Base-by-base conservation (phyloP, 2,888 invertebrate species). In the Erpobdella octoculata region DNA sequence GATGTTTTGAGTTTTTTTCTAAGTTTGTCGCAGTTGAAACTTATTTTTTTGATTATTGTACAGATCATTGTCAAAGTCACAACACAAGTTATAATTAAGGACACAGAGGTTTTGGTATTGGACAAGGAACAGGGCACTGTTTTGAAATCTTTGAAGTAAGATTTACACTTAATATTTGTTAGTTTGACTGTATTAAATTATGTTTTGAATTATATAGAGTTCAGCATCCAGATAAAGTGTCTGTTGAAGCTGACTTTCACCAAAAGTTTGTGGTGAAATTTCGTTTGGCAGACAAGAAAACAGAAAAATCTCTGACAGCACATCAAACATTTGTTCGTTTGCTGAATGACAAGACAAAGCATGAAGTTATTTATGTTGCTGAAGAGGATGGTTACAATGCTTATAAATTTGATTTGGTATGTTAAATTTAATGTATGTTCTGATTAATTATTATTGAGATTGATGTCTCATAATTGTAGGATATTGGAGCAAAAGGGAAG, bases 351-450 rank as follows among this genome's bases (percentile, higher is more conserved):
- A 79, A 81, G 67, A 86, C 86, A 0, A 85, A 87, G n/a, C 88
- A 89, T 74, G 97, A 97, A 85, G 90, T 93, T 66, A 89, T 94
- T 78, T 96, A 93, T 82, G 91, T 97, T 4, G 92, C 95, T 0
- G 95, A 96, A 81, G 89, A 90, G 4, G 94, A 94, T 80, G 75
- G 79, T 74, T 72, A 78, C 71, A 80, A 80, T 21, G 77, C 76
- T 35, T 95, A 96, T 83, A 92, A 91, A 84, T 90, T 95, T 76
- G 94, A 95, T 80, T 87, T 97, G 88, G 91, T 91, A 79, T 83
- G 87, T 77, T 15, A 25, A 6, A 35, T 70, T 64, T 61, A 9
- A 8, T 15, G 9, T 35, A 28, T 21, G 8, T 28, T 15, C 12
- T 35, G 31, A 15, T 64, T 64, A 28, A 28, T 18, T 48, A 48